A percentile compares a stretch with the other conserved stretches of the same genome.
These are phyloP conservation scores for Gasteruption jaculator DNA, from an alignment of 2,888 invertebrate genomes.

Conservation along the genomic window DNA sequence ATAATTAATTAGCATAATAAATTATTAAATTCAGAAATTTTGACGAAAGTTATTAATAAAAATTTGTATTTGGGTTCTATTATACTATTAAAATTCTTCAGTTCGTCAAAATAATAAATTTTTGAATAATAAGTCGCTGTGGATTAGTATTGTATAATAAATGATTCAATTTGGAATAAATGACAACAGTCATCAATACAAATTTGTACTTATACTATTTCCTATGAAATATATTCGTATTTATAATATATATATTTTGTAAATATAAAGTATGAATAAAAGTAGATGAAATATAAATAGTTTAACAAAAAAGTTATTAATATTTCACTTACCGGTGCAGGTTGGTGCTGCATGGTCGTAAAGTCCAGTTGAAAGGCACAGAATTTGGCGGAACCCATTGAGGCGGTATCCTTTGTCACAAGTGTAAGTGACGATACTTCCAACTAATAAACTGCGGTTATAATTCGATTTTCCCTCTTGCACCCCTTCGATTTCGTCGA, in stretches of 20 bases:
- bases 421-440: conserved; percentile 70
- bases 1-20: no score
- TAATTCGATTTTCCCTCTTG: conserved; percentile 22
- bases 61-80: no score
- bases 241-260: not conserved
- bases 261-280: not conserved
- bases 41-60: no score
- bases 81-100: no score
- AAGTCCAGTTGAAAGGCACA: conserved; percentile 71
- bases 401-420: conserved; percentile 69
- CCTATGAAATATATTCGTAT: not conserved
- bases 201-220: not conserved
- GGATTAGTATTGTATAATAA: no score
- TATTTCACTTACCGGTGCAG: conserved; percentile 61
- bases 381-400: conserved; percentile 63
- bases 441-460: conserved; percentile 54
- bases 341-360: conserved; percentile 75
- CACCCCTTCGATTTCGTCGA: conserved; percentile 38
- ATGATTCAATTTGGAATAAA: no score
- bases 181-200: no score
- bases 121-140: no score
- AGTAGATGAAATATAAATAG: no score
- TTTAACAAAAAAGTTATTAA: not conserved
- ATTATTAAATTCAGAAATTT: no score
- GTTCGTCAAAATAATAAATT: no score